phyloP scores from a whole-genome alignment of 2,888 invertebrate genomes.

The Megalurothrips usitatus region DNA sequence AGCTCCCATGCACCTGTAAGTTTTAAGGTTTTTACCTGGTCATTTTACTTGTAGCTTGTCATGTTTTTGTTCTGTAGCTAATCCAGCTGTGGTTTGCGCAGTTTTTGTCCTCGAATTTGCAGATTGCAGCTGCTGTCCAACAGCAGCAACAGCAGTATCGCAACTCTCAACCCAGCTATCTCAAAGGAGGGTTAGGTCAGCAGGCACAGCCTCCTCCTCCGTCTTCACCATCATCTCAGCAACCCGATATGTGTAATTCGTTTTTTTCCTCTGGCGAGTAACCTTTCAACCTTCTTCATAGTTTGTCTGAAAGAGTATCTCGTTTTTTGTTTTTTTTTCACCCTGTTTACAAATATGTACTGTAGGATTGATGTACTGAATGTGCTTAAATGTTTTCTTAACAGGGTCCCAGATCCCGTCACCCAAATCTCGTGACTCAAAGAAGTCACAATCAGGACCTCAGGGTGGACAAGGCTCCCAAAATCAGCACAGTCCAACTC shows the following conservation, averaged over 20 bases:
- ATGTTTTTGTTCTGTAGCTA: not conserved
- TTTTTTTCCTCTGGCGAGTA: slow-evolving; percentile 53
- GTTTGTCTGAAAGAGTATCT: too few relatives aligned
- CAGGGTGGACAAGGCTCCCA: slow-evolving; percentile 16
- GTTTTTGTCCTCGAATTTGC: slow-evolving; percentile 20
- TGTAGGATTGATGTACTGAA: not conserved
- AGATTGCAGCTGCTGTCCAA: not conserved
- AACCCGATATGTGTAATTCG: slow-evolving; percentile 49
- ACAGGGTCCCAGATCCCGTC: slow-evolving; percentile 55
- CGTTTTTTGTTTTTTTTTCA: too few relatives aligned
- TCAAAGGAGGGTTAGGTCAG: slow-evolving; percentile 50
- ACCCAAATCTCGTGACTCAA: slow-evolving; percentile 54
- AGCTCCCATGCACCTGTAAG: slow-evolving; percentile 38
- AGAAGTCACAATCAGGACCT: slow-evolving; percentile 40
- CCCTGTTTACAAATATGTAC: not conserved
- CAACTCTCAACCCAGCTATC: slow-evolving; percentile 42
- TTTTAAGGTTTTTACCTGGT: slow-evolving; percentile 33
- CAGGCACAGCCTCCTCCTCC: slow-evolving; percentile 52
- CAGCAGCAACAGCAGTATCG: slow-evolving; percentile 42
- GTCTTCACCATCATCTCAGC: slow-evolving; percentile 45
- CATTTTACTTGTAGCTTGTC: not conserved
- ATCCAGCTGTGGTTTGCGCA: not conserved
- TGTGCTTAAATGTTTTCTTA: slow-evolving; percentile 9
- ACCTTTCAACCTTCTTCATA: slow-evolving; percentile 37
- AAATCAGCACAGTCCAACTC: slow-evolving; percentile 43